phyloP scores from a whole-genome alignment of 2,797 vertebrate genomes.

The Tokudaia muenninki region DNA sequence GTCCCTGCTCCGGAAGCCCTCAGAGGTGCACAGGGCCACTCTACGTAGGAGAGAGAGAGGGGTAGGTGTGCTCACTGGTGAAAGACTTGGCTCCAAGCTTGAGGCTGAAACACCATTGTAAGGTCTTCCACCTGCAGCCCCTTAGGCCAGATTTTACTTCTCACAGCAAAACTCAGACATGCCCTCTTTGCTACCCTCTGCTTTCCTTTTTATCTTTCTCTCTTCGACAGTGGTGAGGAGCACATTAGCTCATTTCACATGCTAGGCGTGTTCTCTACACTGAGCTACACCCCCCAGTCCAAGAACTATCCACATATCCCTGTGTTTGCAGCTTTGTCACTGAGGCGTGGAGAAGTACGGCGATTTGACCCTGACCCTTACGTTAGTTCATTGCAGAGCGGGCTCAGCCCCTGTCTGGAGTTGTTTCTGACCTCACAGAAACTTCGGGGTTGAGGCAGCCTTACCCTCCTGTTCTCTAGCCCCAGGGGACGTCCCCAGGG shows the following conservation, averaged over 20 bases:
- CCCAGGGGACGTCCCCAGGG: background rate
- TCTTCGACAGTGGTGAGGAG: background rate
- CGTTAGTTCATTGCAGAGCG: background rate
- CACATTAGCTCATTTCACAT: background rate
- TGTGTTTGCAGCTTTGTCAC: background rate
- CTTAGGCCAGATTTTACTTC: conserved; percentile 19
- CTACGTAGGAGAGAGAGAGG: background rate
- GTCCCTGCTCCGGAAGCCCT: background rate
- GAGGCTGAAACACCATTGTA: background rate
- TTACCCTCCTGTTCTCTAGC: background rate
- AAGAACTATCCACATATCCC: background rate
- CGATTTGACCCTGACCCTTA: background rate
- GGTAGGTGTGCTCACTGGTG: background rate
- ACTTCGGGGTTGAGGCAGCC: background rate
- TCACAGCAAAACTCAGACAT: background rate
- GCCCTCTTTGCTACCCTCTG: background rate
- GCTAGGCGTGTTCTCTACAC: too few species aligned
- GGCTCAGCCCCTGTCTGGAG: background rate
- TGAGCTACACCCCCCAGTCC: background rate
- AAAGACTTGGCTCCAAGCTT: background rate
- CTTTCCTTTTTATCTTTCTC: background rate
- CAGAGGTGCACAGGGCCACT: background rate
- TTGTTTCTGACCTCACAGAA: background rate
- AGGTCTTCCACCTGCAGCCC: background rate
- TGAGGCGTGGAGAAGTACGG: background rate